A percentile compares a stretch with the other conserved stretches of the same genome.
Conservation (phyloP, 2,113 vertebrate genomes). For the Rana temporaria region DNA sequence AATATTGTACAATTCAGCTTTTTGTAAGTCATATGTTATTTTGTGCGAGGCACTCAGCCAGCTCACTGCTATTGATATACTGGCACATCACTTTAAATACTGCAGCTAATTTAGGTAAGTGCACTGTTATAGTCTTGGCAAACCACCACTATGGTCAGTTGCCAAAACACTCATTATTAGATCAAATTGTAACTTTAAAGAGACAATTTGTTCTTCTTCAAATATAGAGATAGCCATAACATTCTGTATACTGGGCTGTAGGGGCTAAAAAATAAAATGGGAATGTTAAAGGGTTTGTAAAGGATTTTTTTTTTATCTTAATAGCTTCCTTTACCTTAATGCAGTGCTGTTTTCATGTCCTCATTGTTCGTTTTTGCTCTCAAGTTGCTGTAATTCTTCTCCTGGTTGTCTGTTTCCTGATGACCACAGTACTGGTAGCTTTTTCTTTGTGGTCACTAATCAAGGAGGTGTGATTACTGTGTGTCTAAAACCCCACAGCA, state of each 20-base stretch:
- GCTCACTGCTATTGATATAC: constrained; percentile 30
- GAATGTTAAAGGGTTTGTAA: not conserved
- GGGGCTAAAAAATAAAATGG: not conserved
- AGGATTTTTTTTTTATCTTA: no score
- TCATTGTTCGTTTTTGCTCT: no score
- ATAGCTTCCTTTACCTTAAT: no score
- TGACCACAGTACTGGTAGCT: no score
- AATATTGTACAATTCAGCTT: constrained; percentile 32
- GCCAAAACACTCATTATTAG: constrained; percentile 59
- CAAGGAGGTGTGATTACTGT: no score
- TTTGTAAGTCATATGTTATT: constrained; percentile 42
- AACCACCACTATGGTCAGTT: constrained; percentile 54
- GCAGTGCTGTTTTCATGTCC: no score
- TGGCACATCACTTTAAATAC: constrained; percentile 35
- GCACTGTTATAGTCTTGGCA: constrained; percentile 53
- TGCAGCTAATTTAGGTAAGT: constrained; percentile 62
- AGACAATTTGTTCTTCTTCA: constrained; percentile 61
- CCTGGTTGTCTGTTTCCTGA: no score
- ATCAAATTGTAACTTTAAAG: constrained; percentile 68
- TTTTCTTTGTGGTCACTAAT: no score
- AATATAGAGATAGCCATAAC: not conserved
- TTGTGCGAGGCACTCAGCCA: constrained; percentile 35
- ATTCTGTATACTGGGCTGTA: not conserved
- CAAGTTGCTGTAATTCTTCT: no score
- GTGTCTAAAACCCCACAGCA: no score